Evolutionary conservation across 2,113 vertebrate species (phyloP).

Genomic region (Meleagris gallopavo): DNA sequence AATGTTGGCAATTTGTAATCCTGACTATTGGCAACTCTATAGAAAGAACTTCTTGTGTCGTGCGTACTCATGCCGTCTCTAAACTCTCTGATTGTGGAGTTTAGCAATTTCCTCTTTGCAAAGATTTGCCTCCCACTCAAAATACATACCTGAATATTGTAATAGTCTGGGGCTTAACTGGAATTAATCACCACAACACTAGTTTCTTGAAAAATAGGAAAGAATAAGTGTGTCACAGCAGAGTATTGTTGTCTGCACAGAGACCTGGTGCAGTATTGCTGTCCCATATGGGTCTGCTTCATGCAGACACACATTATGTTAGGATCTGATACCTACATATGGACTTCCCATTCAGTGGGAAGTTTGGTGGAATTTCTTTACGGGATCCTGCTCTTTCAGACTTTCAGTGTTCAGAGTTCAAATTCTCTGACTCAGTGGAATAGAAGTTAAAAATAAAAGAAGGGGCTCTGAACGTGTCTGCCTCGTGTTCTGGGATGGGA

Average conservation of each 20-base stretch:
- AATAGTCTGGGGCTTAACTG: neutral
- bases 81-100: neutral
- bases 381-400: neutral
- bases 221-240: neutral
- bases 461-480: neutral
- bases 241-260: neutral
- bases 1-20: neutral
- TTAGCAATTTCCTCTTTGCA: neutral
- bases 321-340: neutral
- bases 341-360: neutral
- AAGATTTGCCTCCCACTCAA: neutral
- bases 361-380: neutral
- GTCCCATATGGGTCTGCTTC: neutral
- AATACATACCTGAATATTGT: neutral
- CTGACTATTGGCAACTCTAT: neutral
- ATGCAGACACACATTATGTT: neutral
- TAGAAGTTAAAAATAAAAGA: constrained; percentile 1
- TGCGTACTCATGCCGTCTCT: neutral
- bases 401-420: neutral
- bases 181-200: neutral
- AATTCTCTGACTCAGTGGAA: constrained; percentile 18
- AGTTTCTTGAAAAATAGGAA: neutral
- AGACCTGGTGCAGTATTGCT: neutral
- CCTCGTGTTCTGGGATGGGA: neutral
- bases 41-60: neutral